Conservation (phyloP, 2,888 invertebrate species). For the Incurvaria masculella region DNA sequence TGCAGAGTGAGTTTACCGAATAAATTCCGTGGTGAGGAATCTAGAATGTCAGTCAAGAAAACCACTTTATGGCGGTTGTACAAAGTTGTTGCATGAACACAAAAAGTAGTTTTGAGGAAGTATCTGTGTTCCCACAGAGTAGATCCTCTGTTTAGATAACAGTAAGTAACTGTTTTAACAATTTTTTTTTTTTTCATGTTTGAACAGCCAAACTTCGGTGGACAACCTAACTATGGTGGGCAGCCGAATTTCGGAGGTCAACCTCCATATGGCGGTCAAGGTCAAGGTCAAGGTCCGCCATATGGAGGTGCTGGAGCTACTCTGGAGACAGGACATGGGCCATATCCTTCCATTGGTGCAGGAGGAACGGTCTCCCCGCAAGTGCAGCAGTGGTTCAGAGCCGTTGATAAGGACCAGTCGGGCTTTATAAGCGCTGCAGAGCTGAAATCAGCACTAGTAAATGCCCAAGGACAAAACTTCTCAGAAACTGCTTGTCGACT, state of each 20-base stretch:
- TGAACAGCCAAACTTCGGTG: neutral
- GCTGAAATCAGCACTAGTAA: constrained; percentile 76
- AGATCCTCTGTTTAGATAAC: too few relatives aligned
- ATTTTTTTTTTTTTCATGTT: too few relatives aligned
- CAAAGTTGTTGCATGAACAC: too few relatives aligned
- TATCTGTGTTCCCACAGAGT: too few relatives aligned
- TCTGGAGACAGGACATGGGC: constrained; percentile 47
- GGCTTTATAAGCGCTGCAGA: constrained; percentile 77
- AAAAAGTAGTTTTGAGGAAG: too few relatives aligned
- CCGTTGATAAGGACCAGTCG: constrained; percentile 81
- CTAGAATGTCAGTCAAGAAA: too few relatives aligned
- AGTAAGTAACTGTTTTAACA: too few relatives aligned
- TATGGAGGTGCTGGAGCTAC: constrained; percentile 10
- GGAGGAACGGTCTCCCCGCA: constrained; percentile 63
- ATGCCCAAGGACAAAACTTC: constrained; percentile 81
- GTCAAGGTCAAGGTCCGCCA: constrained; percentile 20
- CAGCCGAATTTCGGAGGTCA: neutral
- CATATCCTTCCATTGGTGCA: constrained; percentile 48
- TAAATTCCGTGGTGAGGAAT: too few relatives aligned
- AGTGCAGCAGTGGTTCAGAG: constrained; percentile 78
- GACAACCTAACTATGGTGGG: neutral
- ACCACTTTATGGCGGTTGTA: too few relatives aligned
- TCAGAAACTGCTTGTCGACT: constrained; percentile 79
- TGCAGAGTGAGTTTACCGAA: too few relatives aligned
- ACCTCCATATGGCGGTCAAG: neutral